These are phyloP conservation scores for Tyto alba DNA, from an alignment of 2,113 vertebrate species.

Conservation along the genomic window DNA sequence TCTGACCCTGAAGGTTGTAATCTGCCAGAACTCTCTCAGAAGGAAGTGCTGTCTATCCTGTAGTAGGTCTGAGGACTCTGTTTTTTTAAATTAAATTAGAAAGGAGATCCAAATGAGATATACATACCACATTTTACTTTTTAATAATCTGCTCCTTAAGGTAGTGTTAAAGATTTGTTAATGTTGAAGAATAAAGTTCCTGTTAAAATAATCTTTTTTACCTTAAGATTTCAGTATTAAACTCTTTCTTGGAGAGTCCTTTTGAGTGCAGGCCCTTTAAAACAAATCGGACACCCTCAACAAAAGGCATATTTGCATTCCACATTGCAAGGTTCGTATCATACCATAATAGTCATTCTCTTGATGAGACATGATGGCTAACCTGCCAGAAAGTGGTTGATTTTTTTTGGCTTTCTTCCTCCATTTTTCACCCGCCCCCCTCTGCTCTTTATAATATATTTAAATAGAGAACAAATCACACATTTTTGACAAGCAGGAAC, in stretches of 20 bases:
- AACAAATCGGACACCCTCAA: not conserved
- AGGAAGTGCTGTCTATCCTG: not conserved
- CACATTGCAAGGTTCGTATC: not conserved
- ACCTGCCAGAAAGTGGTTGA: conserved; percentile 35
- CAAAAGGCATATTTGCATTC: conserved; percentile 2
- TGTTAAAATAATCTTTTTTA: not conserved
- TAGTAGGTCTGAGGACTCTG: not conserved
- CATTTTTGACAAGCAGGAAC: conserved; percentile 49
- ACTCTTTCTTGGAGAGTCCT: not conserved
- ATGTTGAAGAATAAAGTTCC: not conserved
- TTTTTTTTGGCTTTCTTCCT: conserved; percentile 48
- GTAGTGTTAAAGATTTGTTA: not conserved
- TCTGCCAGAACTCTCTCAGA: not conserved
- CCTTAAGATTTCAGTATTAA: not conserved
- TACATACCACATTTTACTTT: not conserved
- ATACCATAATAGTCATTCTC: not conserved
- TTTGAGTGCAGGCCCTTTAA: not conserved
- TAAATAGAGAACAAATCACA: conserved; percentile 31
- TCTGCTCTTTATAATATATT: conserved; percentile 22
- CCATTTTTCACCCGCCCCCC: conserved; percentile 22
- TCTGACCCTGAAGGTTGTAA: not conserved
- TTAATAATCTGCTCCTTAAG: not conserved
- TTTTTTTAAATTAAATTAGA: not conserved
- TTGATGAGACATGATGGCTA: not conserved
- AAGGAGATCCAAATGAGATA: not conserved